phyloP scores from a whole-genome alignment of 1,140 invertebrate genomes.

The Dryas iulia region DNA sequence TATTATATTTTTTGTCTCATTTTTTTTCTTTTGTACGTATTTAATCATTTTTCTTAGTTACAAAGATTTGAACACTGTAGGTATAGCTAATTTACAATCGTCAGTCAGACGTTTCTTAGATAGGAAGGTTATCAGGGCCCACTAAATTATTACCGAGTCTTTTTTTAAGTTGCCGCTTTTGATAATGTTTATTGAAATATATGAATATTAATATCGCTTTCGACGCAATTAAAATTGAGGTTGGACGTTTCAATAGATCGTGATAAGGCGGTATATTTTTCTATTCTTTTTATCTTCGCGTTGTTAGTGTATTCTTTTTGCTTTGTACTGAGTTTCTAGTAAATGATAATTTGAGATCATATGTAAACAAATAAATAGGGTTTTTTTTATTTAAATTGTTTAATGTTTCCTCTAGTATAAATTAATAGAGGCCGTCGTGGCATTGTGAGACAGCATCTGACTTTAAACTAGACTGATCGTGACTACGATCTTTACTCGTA shows the following conservation, averaged over 20 bases:
- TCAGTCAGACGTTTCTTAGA: conserved; percentile 9
- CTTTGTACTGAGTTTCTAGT: background rate
- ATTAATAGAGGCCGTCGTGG: too few species aligned
- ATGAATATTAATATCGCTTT: conserved; percentile 58
- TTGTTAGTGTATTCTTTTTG: background rate
- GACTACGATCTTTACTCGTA: too few species aligned
- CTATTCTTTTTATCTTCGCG: background rate
- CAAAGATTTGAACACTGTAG: background rate
- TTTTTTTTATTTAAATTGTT: too few species aligned
- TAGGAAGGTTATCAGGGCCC: conserved; percentile 48
- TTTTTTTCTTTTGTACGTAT: too few species aligned
- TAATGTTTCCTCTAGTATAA: too few species aligned
- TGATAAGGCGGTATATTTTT: conserved; percentile 12
- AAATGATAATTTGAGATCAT: background rate
- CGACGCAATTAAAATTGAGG: conserved; percentile 63
- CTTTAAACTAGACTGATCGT: too few species aligned
- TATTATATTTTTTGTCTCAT: too few species aligned
- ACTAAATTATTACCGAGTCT: conserved; percentile 54
- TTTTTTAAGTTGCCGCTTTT: conserved; percentile 53
- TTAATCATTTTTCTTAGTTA: background rate
- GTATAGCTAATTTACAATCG: background rate
- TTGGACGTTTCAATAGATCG: conserved; percentile 37
- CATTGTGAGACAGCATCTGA: too few species aligned
- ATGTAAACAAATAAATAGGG: background rate
- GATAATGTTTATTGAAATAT: conserved; percentile 62